Evolutionary conservation across 92 coral and sea anemone species (phyloP), one percentile per base, ranked within the genome.

Genomic region (Blastomussa wellsi): DNA sequence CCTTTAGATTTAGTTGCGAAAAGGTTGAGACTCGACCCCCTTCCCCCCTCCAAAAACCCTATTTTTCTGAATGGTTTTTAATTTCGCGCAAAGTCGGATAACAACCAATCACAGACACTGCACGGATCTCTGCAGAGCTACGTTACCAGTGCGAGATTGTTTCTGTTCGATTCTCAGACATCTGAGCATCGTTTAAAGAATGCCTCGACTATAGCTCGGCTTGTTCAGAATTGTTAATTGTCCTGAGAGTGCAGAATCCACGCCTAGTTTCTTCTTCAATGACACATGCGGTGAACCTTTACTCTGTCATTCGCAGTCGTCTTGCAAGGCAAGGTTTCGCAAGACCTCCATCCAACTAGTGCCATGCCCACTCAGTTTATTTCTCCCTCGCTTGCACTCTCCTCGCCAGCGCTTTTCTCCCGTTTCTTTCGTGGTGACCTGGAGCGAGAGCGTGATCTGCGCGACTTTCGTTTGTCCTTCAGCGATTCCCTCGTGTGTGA

Each of bases 361-460:
- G 37, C 90, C 93, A 72, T 83, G 88, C 8, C 51, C 90, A 66
- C 86, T 94, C 86, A 78, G 86, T 57, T 72, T 55, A 38, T 82
- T 85, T 37, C 90, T 32, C 84, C 89, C 51, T 85, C 88, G 8
- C 88, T 85, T n/a, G 38, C 88, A 12, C 88, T 85, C 55, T 78
- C 90, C 36, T 83, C 93, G 12, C 87, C 85, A 49, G 88, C 89
- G 62, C 86, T 86, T 70, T 92, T 87, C 82, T 87, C 85, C 48
- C 84, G 88, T 62, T 87, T 92, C 60, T 87, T 79, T 41, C 89
- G 91, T 52, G 98, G 98, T 22, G 98, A 94, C 76, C 93, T 90
- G 93, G 88, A 85, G 52, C 88, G 88, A 77, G 88, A 84, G 33
- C 95, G 88, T 36, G 94, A 91, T 77, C 94, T 81, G 11, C 90